Base-by-base conservation (phyloP, 2,797 vertebrate genomes). In the Peromyscus attwateri region DNA sequence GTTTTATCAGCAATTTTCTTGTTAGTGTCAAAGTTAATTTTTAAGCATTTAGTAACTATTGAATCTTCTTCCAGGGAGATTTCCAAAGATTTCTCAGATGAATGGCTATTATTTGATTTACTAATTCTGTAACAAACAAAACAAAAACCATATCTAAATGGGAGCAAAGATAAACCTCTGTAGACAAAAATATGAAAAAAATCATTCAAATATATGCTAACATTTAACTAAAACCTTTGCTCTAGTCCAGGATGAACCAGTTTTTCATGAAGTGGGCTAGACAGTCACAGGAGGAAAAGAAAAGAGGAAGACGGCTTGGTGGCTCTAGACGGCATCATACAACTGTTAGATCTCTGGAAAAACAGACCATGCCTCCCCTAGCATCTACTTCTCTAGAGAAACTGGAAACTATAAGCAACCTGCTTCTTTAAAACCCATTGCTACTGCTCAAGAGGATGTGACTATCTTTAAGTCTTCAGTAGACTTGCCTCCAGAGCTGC, bases 121-220 rank as follows among this genome's bases (percentile, higher is more conserved):
- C 49, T 85, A 97, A 87, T 80, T 97, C 98, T 98, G 97, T 85
- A 91, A 98, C 12, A 97, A 52, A 13, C 83, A 16, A 37, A 98
- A 98, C 68, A 73, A 34, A 70, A 68, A 77, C 88, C 13, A 60
- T 1, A 81, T 97, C 92, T 98, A 95, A 85, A 3, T 0, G 90
- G 16, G 64, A 96, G 87, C 31, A 97, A 96, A 89, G 89, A 93
- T 21, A 49, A 25, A 93, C 87, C 60, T 87, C 10, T 71, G 25
- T 80, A 80, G 37, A 94, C 40, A 90, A 75, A 49, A 92, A 92
- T 95, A 94, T 16, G 91, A 80, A 97, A 83, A 91, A 34, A 96
- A 95, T 7, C 19, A 79, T 96, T 93, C 76, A 85, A 81, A 55
- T 19, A 79, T 89, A 90, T 27, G 96, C 6, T 83, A 49, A 94